Base-by-base conservation (phyloP, 2,113 vertebrate genomes). In the Chionis minor region DNA sequence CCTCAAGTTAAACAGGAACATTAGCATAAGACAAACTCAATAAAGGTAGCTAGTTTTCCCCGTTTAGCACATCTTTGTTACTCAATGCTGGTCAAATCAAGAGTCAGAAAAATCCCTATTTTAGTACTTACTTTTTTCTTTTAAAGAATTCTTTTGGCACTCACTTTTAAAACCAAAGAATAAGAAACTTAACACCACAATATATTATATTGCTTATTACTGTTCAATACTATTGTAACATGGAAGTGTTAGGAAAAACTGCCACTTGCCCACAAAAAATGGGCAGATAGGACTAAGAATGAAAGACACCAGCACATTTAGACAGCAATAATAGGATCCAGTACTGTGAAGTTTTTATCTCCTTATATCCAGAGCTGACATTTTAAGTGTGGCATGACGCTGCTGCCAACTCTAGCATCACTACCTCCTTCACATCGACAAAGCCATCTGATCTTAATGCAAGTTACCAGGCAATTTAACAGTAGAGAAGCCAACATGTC, bases 341-440 rank as follows among this genome's bases (percentile, higher is more conserved):
- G 22, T 10, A 49, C 33, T 6, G 8, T 27, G 2, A 63, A 83
- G 27, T 42, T 91, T 90, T 56, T 72, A 67, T 38, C 28, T 78
- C 51, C 56, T 82, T 52, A 15, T 17, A 63, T 18, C 40, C 71
- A 77, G 52, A 75, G 35, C 11, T 86, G 74, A 55, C 71, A 59
- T 2, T 1, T 3, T 5, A n/a, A 86, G 55, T 0, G 12, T 52
- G 54, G 7, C 35, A 49, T 3, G 28, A 62, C 54, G 44, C 54
- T 66, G 55, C 84, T 78, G 51, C 38, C 90, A 89, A 5, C 45
- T 56, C 58, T 54, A 33, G 32, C 74, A 81, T 51, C 47, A 18
- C 22, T 2, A 10, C 27, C 61, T 85, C 19, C 92, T n/a, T 38
- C 78, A 47, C 44, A 11, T 0, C 0, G 58, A 38, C 40, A 8